Evolutionary conservation across 2,113 vertebrate genomes (phyloP).

Genomic region (Parus major): DNA sequence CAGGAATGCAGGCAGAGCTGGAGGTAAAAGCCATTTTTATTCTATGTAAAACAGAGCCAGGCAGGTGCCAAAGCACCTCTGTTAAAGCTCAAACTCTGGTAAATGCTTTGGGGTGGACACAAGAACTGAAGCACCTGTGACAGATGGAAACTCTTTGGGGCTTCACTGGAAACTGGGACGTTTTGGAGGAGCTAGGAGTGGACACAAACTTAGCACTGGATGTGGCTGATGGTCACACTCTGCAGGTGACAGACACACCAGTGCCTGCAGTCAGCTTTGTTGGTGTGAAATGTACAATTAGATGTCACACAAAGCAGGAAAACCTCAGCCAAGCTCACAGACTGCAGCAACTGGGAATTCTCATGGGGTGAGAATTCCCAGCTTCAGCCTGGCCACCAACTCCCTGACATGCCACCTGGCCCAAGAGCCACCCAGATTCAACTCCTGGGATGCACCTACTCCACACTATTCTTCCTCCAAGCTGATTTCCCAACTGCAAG

Average conservation of each 20-base stretch:
- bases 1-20: not conserved
- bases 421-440: not conserved
- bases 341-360: not conserved
- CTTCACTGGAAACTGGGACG: rapidly evolving
- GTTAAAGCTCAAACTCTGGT: not conserved
- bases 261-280: not conserved
- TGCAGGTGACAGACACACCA: not conserved
- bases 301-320: not conserved
- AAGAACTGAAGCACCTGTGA: rapidly evolving
- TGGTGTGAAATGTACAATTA: not conserved
- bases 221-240: not conserved
- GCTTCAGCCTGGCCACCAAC: not conserved
- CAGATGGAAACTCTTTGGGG: not conserved
- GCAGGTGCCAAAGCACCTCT: not conserved
- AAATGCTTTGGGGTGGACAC: not conserved
- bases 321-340: not conserved
- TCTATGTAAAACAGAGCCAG: not conserved
- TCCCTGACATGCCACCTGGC: not conserved
- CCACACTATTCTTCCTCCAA: not conserved
- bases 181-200: not conserved
- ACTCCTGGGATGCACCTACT: not conserved
- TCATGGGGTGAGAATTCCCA: not conserved
- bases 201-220: not conserved
- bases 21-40: not conserved
- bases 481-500: not conserved